Conservation (phyloP, 2,797 vertebrate genomes). For the Peromyscus aztecus region DNA sequence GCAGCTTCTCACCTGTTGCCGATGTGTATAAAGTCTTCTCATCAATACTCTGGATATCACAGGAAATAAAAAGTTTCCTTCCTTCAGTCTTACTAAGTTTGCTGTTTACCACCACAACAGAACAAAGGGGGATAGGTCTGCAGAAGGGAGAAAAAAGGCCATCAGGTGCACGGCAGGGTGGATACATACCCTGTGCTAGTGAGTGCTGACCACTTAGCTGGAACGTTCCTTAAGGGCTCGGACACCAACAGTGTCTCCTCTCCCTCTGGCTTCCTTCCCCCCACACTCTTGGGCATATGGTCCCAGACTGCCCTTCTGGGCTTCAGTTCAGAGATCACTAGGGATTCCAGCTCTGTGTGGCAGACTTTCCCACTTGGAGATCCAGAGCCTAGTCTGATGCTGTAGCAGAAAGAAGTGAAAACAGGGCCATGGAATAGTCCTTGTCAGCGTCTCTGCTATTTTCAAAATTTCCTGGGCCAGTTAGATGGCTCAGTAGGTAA, state of each 20-base stretch:
- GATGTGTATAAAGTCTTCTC: slow-evolving; percentile 90
- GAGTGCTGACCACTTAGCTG: not conserved
- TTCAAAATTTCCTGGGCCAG: not conserved
- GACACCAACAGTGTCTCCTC: not conserved
- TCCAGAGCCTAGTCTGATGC: not conserved
- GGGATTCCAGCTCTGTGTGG: not conserved
- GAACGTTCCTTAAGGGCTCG: not conserved
- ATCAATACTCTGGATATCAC: slow-evolving; percentile 88
- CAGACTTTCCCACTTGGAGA: not conserved
- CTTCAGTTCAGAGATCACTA: not conserved
- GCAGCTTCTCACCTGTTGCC: slow-evolving; percentile 87
- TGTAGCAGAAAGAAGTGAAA: not conserved
- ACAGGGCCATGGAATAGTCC: not conserved
- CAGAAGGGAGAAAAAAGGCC: not conserved
- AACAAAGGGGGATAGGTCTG: slow-evolving; percentile 91
- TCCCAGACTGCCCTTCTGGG: not conserved
- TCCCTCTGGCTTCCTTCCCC: not conserved
- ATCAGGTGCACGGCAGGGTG: not conserved
- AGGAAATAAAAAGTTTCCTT: slow-evolving; percentile 88
- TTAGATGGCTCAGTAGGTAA: not conserved
- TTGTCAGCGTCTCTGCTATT: not conserved
- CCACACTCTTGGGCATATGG: not conserved
- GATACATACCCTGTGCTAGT: not conserved
- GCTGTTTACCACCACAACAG: slow-evolving; percentile 88
- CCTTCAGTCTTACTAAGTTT: slow-evolving; percentile 88